phyloP scores from a whole-genome alignment of 2,113 vertebrate species.

The Monopterus albus region DNA sequence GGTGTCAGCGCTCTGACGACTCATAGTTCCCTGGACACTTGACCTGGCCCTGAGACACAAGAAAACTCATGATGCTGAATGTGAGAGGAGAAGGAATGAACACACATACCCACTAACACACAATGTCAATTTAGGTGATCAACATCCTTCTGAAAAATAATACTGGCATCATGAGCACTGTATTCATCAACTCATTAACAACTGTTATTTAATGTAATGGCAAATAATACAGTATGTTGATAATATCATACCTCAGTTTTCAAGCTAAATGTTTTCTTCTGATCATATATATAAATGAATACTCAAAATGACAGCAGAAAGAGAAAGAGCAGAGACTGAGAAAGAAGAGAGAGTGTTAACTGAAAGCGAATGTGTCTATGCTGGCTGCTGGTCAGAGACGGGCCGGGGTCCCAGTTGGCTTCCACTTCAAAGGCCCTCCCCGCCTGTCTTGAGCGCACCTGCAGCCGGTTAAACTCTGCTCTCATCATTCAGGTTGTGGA shows the following conservation, averaged over 20 bases:
- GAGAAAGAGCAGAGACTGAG: conserved; percentile 33
- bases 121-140: too few species aligned
- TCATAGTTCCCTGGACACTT: conserved; percentile 41
- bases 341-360: conserved; percentile 71
- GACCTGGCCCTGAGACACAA: conserved; percentile 27
- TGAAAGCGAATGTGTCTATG: conserved; percentile 79
- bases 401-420: conserved; percentile 77
- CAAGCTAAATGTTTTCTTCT: conserved; percentile 2
- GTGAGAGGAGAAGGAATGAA: conserved; percentile 37
- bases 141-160: neutral
- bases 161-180: neutral
- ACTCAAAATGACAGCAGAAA: conserved; percentile 33
- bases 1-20: conserved; percentile 49
- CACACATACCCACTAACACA: conserved; percentile 21
- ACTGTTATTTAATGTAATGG: neutral
- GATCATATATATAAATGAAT: conserved; percentile 9
- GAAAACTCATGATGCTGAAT: conserved; percentile 62
- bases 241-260: neutral
- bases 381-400: conserved; percentile 75
- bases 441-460: conserved; percentile 74
- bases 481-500: conserved; percentile 78
- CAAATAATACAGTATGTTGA: neutral
- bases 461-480: conserved; percentile 76
- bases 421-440: conserved; percentile 72
- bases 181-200: neutral